A percentile compares a stretch with the other conserved stretches of the same genome.
These are phyloP conservation scores for Plebejus argus DNA, from an alignment of 2,888 invertebrate genomes.

Conservation along the genomic window DNA sequence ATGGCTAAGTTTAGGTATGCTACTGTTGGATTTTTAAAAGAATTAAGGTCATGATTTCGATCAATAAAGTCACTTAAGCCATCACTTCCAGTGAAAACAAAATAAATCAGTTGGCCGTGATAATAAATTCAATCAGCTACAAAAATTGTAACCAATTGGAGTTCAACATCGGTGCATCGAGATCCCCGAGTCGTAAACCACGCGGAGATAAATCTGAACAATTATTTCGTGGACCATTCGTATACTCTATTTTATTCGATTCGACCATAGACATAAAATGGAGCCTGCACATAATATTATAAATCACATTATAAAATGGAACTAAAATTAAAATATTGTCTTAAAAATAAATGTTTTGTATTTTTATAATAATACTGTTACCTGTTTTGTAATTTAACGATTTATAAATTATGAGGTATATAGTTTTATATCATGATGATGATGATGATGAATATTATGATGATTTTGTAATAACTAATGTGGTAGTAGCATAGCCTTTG, in stretches of 20 bases:
- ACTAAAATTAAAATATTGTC: no score
- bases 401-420: no score
- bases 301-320: no score
- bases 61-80: not conserved
- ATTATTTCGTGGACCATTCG: slow-evolving; percentile 60
- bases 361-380: no score
- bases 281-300: no score
- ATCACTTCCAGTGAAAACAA: not conserved
- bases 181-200: slow-evolving; percentile 54
- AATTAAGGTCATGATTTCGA: not conserved
- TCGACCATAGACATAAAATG: slow-evolving; percentile 44
- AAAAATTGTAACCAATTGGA: slow-evolving; percentile 21
- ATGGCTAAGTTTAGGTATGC: no score
- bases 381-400: no score
- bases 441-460: no score
- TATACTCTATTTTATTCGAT: slow-evolving; percentile 58
- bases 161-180: slow-evolving; percentile 5
- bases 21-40: not conserved
- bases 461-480: no score
- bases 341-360: no score
- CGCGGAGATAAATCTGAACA: slow-evolving; percentile 59
- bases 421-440: no score
- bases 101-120: slow-evolving; percentile 1
- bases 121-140: slow-evolving; percentile 13
- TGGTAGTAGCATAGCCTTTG: no score